Percentiles rank a stretch among this genome's conserved stretches.
phyloP scores from a whole-genome alignment of 2,888 invertebrate species.

The Cantharis lateralis region DNA sequence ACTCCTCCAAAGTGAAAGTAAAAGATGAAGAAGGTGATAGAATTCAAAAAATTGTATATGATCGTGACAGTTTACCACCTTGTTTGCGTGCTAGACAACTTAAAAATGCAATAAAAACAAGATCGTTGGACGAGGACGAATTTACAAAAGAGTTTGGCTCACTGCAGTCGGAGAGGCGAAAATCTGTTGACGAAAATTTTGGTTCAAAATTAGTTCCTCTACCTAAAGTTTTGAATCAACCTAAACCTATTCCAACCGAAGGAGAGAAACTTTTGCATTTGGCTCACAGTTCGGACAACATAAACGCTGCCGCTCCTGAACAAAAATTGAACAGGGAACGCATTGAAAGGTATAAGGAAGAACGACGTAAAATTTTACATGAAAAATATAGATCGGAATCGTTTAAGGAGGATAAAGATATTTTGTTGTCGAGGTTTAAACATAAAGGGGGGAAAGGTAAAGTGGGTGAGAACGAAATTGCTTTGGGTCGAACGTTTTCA shows the following conservation, averaged over 20 bases:
- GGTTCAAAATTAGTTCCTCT: constrained; percentile 58
- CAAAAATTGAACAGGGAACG: constrained; percentile 73
- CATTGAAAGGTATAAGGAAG: constrained; percentile 90
- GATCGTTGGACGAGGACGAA: constrained; percentile 75
- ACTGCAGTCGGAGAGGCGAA: constrained; percentile 55
- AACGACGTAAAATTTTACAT: constrained; percentile 80
- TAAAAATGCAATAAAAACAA: constrained; percentile 66
- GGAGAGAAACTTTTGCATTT: constrained; percentile 46
- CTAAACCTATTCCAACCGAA: constrained; percentile 60
- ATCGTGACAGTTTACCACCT: constrained; percentile 56
- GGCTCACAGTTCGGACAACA: constrained; percentile 49
- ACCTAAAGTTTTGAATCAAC: constrained; percentile 62
- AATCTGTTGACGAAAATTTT: constrained; percentile 61
- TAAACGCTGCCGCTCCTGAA: constrained; percentile 38
- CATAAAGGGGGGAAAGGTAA: constrained; percentile 47
- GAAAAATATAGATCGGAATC: constrained; percentile 87
- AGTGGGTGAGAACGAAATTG: constrained; percentile 18
- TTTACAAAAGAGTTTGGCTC: constrained; percentile 70
- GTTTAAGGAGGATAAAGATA: constrained; percentile 67
- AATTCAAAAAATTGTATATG: constrained; percentile 20
- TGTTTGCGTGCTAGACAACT: constrained; percentile 66
- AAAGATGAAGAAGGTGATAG: constrained; percentile 2
- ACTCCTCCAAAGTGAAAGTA: not conserved
- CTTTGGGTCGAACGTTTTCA: not conserved
- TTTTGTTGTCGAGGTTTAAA: constrained; percentile 57